Evolutionary conservation across 2,113 vertebrate species (phyloP), one percentile per base, ranked within the genome.

Genomic region (Aix galericulata): DNA sequence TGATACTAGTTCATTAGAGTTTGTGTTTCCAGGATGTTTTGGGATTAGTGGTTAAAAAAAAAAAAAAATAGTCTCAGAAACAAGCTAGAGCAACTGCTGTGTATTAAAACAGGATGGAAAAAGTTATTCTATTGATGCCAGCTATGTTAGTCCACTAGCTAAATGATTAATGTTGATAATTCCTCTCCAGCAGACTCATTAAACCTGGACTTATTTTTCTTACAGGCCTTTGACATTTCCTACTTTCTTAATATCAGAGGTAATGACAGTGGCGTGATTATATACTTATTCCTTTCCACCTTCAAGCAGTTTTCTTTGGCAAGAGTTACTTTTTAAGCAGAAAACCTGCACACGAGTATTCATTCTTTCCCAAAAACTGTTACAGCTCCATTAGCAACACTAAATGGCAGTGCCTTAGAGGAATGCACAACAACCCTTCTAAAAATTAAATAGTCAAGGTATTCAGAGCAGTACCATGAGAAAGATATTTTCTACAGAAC

Each of bases 81-180:
- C 69, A 88, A 94, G 58, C 72, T 94, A 38, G 40, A 94, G 72
- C 66, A 86, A 97, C 81, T 87, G 93, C 58, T 94, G 68, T 53
- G 34, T 71, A 80, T 95, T 95, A 93, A 83, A 92, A 66, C 87
- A 89, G 87, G 91, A 94, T 94, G 95, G 96, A 97, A 97, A 96
- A 97, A 96, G 82, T 97, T 94, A 96, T 96, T 96, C 93, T 96
- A 78, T 93, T 97, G 96, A 97, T 97, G 94, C 95, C 95, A 97
- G 93, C 89, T 92, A 62, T 91, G 93, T 96, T 93, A 96, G 91
- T 95, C 94, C 78, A 88, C 95, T 77, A 80, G 91, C 94, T 96
- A 95, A 96, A 97, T 98, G 97, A 97, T 98, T 97, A 97, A 98
- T 97, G 97, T 93, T 97, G 95, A 97, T 97, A 97, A 98, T 97